Base-by-base conservation (phyloP, 2,113 vertebrate species). In the Serinus canaria region DNA sequence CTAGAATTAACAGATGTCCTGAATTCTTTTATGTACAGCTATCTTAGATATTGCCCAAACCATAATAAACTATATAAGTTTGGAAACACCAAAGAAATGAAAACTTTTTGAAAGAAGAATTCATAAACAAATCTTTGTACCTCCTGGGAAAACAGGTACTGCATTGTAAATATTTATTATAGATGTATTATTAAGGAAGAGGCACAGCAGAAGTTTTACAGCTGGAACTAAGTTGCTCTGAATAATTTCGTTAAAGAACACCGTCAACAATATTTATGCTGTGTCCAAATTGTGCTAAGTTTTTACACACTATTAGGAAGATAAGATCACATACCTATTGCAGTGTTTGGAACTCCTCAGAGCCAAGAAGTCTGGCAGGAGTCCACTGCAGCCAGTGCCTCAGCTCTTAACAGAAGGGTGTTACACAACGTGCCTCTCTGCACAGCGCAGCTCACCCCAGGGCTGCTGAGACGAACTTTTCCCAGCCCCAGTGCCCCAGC, bases 231-330 rank as follows among this genome's bases (percentile, higher is more conserved):
- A 78, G 24, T 27, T 68, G 52, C 44, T 96, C 84, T 70, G 95
- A 97, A 97, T 91, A 87, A 82, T 94, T 95, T 95, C 93, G 81
- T 94, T 95, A 93, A 96, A 92, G 96, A 94, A 96, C 74, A 89
- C 80, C 50, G 87, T 93, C 96, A 90, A 96, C 94, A 97, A 90
- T 89, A 78, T 90, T 95, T 93, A 74, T 67, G 52, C 49, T 58
- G 55, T 55, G 50, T 89, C 75, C 64, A 92, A 91, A 90, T 64
- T 74, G 67, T 47, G 33, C 62, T 44, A 83, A 84, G 84, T 85
- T 93, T 93, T 93, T 91, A 87, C 80, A 92, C 73, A 31, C 77
- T 70, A 70, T 91, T 93, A 93, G 55, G 84, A 85, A 94, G 95
- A 95, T 96, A 96, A 96, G 79, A 94, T 96, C 93, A 62, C 87